Base-by-base conservation (phyloP, 2,888 invertebrate species). In the Ennomos erosarius region DNA sequence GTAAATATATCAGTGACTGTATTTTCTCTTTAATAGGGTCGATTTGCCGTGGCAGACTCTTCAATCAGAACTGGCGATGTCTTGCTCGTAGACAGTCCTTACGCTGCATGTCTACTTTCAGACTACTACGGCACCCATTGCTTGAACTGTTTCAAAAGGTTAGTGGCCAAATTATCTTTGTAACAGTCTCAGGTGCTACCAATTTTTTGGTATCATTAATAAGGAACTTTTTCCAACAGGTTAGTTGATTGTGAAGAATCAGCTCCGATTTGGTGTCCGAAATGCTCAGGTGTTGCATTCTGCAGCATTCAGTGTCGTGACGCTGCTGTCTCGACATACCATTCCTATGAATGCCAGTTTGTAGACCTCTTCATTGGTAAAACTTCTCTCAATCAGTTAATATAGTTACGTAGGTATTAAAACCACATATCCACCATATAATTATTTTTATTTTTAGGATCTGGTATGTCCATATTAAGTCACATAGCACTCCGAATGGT, bases 391-490 rank as follows among this genome's bases (percentile, higher is more conserved):
- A 10, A 26, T 26, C 36, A 8, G 10, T n/a, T 49, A 3, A 40
- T 56, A 16, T 46, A 33, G 33, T 40, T 35, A 35, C 10, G 26
- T 36, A 9, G n/a, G n/a, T n/a, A 5, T 1, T 8, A 12, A 9
- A 16, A 10, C 6, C n/a, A 37, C 9, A 2, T 38, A 13, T n/a
- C n/a, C 4, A 12, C 2, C 51, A 6, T 6, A 6, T 26, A 26
- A 43, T 16, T 11, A 8, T 43, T 10, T 10, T 9, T 47, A 3
- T 51, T 1, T 80, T 40, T 65, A 94, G 95, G 95, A 8, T 96
- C 96, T 0, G 96, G 97, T 0, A 97, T 97, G 96, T 97, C 97
- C 53, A 93, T 97, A 48, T 88, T 97, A 3, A 96, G 96, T 65
- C 94, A 95, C 74, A 93, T 97, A 44, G 96, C 97, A 0, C 79